phyloP scores from a whole-genome alignment of 2,888 invertebrate species.

The Eulithis prunata region DNA sequence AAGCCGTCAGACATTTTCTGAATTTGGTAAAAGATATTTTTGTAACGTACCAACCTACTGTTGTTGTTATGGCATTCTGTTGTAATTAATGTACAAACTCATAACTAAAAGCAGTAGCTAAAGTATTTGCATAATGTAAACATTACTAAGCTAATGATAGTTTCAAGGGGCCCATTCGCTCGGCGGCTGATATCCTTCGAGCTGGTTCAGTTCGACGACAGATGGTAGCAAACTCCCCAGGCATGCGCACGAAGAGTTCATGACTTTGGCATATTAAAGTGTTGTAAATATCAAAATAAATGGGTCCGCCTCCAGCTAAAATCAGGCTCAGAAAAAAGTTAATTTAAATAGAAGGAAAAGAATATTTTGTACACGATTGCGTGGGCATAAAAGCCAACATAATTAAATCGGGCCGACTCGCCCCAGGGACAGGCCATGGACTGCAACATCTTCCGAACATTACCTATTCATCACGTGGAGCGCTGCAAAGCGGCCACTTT shows the following conservation, averaged over 20 bases:
- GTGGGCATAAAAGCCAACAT: slow-evolving; percentile 55
- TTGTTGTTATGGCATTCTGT: slow-evolving; percentile 39
- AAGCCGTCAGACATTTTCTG: slow-evolving; percentile 18
- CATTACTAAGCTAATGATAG: slow-evolving; percentile 48
- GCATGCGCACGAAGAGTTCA: slow-evolving; percentile 19
- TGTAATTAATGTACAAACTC: slow-evolving; percentile 47
- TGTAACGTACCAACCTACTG: slow-evolving; percentile 32
- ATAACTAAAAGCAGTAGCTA: slow-evolving; percentile 38
- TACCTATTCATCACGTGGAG: slow-evolving; percentile 69
- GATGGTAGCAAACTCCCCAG: slow-evolving; percentile 28
- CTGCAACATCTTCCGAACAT: slow-evolving; percentile 60
- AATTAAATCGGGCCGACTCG: slow-evolving; percentile 59
- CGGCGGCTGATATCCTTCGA: slow-evolving; percentile 33
- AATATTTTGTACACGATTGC: slow-evolving; percentile 47
- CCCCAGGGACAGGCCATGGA: slow-evolving; percentile 46
- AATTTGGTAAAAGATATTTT: slow-evolving; percentile 19
- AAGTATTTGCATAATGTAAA: slow-evolving; percentile 53
- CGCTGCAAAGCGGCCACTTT: slow-evolving; percentile 67
- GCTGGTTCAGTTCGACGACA: slow-evolving; percentile 34
- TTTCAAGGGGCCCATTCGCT: slow-evolving; percentile 42
- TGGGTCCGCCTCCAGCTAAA: slow-evolving; percentile 28
- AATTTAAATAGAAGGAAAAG: slow-evolving; percentile 42
- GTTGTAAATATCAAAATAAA: slow-evolving; percentile 24
- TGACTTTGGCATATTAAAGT: slow-evolving; percentile 22
- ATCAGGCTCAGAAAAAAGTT: slow-evolving; percentile 37